Evolutionary conservation across 2,888 invertebrate species (phyloP), one percentile per base, ranked within the genome.

Genomic region (Rugalucina vietnamica): DNA sequence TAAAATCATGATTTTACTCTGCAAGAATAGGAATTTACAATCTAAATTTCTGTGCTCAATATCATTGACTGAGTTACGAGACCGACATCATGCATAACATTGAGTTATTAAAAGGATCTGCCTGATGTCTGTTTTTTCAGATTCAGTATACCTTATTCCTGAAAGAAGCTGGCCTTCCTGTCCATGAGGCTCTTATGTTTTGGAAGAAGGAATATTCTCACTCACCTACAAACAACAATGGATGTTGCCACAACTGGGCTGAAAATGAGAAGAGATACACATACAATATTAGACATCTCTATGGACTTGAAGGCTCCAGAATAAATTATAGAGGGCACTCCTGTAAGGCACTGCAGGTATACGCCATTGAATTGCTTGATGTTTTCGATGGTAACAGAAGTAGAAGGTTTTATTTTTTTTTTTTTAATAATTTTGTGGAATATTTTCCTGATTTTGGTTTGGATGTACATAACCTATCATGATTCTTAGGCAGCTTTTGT

Each of bases 221-320:
- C 90, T 94, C 95, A 10, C 50, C 84, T 57, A 93, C 84, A 81
- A 84, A 96, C 54, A 93, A 92, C 76, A 37, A 50, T 29, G 95
- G 74, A 50, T 97, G 97, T 90, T 95, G 95, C 29, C 97, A 97
- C 90, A 95, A 95, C 88, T 97, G 97, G 97, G 95, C 96, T 75
- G 95, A 95, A 71, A 96, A 96, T 94, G 96, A 96, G 87, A 96
- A 96, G 36, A 96, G 96, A 90, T 97, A 96, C 93, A 92, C 96
- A 4, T 97, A 97, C 94, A 96, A 96, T 81, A 97, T 97, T 75
- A 95, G 97, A 83, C 97, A 97, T 91, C 95, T 97, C 94, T 97
- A 97, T 95, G 97, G 97, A 0, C 94, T 97, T 73, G 97, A 97
- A 94, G 97, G 97, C 4, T 95, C 96, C n/a, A 95, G 96, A 88